Percentiles rank a stretch among this genome's conserved stretches.
phyloP scores from a whole-genome alignment of 2,888 invertebrate genomes.

The Cantharis flavilabris region DNA sequence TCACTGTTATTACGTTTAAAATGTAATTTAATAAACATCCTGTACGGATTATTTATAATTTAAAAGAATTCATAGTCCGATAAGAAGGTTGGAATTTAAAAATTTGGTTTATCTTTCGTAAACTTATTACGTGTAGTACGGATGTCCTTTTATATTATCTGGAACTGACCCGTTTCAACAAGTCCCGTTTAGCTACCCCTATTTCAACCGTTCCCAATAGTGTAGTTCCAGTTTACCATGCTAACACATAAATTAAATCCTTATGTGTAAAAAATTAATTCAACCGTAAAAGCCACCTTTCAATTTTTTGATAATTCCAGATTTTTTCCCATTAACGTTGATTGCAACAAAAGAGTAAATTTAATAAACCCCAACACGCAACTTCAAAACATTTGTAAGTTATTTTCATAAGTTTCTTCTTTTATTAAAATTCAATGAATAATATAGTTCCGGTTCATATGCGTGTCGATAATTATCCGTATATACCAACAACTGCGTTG shows the following conservation, averaged over 20 bases:
- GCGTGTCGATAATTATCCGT: conserved; percentile 7
- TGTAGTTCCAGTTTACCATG: not conserved
- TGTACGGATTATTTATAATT: not conserved
- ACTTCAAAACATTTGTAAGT: conserved; percentile 25
- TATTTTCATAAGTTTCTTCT: conserved; percentile 22
- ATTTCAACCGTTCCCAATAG: not conserved
- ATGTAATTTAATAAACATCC: not conserved
- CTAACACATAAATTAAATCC: not conserved
- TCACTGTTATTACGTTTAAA: not conserved
- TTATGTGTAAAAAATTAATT: not conserved
- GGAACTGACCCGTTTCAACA: not conserved
- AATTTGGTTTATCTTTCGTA: not conserved
- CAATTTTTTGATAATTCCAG: not conserved
- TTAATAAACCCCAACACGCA: conserved; percentile 11
- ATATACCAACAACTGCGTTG: conserved; percentile 5
- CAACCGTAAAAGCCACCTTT: not conserved
- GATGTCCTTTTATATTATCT: not conserved
- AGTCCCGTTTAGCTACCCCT: not conserved
- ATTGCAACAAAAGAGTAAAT: not conserved
- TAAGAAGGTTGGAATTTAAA: not conserved
- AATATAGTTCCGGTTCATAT: conserved; percentile 22
- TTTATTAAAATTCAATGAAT: conserved; percentile 28
- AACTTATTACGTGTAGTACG: not conserved
- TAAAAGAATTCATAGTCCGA: not conserved
- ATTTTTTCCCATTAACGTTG: not conserved